Conservation (phyloP, 1,140 invertebrate genomes). For the Anadara kagoshimensis region DNA sequence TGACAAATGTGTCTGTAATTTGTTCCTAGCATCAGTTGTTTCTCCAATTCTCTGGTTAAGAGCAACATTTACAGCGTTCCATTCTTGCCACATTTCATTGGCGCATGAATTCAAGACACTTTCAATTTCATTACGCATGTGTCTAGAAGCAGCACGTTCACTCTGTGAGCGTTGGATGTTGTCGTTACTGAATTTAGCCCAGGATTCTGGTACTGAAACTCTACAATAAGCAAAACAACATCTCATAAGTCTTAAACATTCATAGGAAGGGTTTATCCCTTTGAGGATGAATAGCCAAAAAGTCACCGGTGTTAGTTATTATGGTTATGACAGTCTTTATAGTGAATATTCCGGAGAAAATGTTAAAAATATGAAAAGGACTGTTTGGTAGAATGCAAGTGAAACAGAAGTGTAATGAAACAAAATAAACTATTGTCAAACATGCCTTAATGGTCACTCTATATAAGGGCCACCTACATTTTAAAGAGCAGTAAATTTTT, state of each 20-base stretch:
- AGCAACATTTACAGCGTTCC: constrained; percentile 80
- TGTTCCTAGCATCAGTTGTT: constrained; percentile 78
- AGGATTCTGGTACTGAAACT: constrained; percentile 88
- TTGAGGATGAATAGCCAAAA: too few species aligned
- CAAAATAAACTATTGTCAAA: too few species aligned
- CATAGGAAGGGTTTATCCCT: neutral
- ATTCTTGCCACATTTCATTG: constrained; percentile 91
- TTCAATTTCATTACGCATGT: constrained; percentile 86
- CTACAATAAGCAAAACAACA: constrained; percentile 68
- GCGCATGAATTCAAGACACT: constrained; percentile 87
- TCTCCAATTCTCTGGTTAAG: constrained; percentile 72
- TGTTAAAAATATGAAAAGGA: too few species aligned
- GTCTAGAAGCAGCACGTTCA: constrained; percentile 87
- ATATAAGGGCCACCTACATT: too few species aligned
- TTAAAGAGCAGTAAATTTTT: too few species aligned
- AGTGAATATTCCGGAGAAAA: too few species aligned
- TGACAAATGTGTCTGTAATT: constrained; percentile 88
- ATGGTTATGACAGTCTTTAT: too few species aligned
- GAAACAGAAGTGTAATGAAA: too few species aligned
- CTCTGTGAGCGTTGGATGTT: constrained; percentile 89
- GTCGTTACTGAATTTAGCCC: constrained; percentile 90
- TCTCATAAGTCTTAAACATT: neutral
- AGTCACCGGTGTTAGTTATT: too few species aligned
- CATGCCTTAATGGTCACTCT: too few species aligned
- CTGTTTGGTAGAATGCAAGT: too few species aligned